Conservation (phyloP, 1,140 invertebrate genomes). For the Trinorchestia longiramus region DNA sequence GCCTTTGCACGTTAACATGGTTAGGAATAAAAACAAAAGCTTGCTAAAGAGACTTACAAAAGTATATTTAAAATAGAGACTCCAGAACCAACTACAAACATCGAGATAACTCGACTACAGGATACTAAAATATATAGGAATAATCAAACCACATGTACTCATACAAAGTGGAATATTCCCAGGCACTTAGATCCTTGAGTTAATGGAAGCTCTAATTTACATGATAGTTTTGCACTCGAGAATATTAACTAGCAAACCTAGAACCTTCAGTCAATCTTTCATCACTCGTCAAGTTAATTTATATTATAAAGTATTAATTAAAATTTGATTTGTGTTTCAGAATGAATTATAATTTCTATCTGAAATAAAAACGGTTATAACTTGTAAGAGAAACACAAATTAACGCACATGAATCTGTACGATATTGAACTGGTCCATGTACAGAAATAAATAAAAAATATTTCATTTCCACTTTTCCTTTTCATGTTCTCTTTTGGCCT, state of each 20-base stretch:
- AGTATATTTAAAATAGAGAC: background rate
- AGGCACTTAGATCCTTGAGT: background rate
- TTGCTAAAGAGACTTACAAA: background rate
- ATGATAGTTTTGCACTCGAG: no score
- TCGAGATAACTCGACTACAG: background rate
- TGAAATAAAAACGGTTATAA: background rate
- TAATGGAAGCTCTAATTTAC: background rate
- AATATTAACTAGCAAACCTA: background rate
- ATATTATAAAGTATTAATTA: background rate
- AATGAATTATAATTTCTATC: background rate
- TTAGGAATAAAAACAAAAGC: background rate
- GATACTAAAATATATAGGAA: background rate
- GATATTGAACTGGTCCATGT: background rate
- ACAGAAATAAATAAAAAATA: background rate
- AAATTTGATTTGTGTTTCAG: background rate
- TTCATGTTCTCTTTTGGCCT: background rate
- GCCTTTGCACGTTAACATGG: no score
- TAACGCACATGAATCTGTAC: background rate
- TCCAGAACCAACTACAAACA: background rate
- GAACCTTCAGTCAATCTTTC: background rate
- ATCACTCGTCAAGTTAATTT: background rate
- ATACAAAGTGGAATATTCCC: background rate
- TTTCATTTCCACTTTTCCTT: background rate
- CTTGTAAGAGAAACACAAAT: background rate
- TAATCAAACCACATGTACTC: background rate